Evolutionary conservation across 2,888 invertebrate genomes (phyloP).

Genomic region (Lochmaea capreae): DNA sequence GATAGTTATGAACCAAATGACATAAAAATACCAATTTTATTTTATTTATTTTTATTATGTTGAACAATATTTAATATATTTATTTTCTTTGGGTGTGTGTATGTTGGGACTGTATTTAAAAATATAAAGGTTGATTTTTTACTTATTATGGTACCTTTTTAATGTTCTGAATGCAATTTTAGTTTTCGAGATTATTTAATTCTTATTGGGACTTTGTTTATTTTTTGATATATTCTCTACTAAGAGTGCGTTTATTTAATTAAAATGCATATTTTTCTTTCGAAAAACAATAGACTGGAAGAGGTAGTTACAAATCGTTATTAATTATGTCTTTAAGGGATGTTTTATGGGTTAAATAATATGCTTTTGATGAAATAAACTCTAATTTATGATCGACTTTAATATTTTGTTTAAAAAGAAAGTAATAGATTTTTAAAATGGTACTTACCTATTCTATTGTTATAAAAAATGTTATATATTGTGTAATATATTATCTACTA

Average conservation of each 20-base stretch:
- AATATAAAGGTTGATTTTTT: conserved; percentile 5
- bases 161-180: neutral
- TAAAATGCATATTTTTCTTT: neutral
- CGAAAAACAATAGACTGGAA: neutral
- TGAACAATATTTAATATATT: neutral
- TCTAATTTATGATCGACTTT: neutral
- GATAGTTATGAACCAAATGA: neutral
- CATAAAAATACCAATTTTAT: neutral
- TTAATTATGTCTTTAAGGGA: no score
- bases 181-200: conserved; percentile 1
- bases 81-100: neutral
- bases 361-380: neutral
- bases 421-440: neutral
- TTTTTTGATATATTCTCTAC: neutral
- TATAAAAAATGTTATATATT: conserved; percentile 12
- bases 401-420: no score
- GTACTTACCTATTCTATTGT: neutral
- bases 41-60: neutral
- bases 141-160: neutral
- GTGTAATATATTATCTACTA: conserved; percentile 21
- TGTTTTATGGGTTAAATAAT: neutral
- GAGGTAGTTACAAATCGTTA: no score
- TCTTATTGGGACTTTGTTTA: neutral
- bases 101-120: neutral
- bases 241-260: neutral